Evolutionary conservation across 1,140 invertebrate species (phyloP).

Genomic region (Drosophila repleta): DNA sequence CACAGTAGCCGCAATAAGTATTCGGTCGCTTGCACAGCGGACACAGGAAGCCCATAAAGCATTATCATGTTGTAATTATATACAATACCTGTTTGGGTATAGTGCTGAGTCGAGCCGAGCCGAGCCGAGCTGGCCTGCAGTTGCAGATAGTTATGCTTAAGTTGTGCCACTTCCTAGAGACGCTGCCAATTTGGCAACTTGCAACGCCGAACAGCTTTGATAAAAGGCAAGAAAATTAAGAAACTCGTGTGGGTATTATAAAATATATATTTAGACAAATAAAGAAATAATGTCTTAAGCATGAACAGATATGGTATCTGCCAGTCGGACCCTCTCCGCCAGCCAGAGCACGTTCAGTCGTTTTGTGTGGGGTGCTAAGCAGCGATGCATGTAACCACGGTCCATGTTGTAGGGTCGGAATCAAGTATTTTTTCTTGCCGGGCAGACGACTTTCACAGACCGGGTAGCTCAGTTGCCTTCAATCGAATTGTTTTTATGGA

Average conservation of each 20-base stretch:
- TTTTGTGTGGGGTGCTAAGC: background rate
- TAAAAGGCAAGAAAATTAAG: background rate
- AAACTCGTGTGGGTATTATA: too few relatives aligned
- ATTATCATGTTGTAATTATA: constrained; percentile 40
- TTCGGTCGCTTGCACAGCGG: constrained; percentile 6
- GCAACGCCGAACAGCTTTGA: background rate
- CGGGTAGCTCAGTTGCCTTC: background rate
- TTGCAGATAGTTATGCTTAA: background rate
- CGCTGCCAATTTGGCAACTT: background rate
- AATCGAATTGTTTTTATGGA: background rate
- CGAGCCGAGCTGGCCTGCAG: background rate
- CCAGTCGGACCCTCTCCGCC: background rate
- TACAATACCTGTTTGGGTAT: constrained; percentile 29
- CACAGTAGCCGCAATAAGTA: constrained; percentile 38
- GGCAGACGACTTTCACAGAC: constrained; percentile 1
- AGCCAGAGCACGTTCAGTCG: background rate
- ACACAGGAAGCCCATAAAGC: constrained; percentile 33
- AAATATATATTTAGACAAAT: too few relatives aligned
- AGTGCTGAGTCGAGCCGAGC: background rate
- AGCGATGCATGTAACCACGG: constrained; percentile 14
- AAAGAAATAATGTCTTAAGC: background rate
- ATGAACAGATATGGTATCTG: background rate
- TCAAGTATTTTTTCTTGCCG: constrained; percentile 1
- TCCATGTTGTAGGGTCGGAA: constrained; percentile 3
- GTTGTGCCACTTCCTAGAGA: constrained; percentile 7